Percentiles rank a stretch among this genome's conserved stretches.
phyloP scores from a whole-genome alignment of 2,888 invertebrate species.

The Agriotes lineatus region DNA sequence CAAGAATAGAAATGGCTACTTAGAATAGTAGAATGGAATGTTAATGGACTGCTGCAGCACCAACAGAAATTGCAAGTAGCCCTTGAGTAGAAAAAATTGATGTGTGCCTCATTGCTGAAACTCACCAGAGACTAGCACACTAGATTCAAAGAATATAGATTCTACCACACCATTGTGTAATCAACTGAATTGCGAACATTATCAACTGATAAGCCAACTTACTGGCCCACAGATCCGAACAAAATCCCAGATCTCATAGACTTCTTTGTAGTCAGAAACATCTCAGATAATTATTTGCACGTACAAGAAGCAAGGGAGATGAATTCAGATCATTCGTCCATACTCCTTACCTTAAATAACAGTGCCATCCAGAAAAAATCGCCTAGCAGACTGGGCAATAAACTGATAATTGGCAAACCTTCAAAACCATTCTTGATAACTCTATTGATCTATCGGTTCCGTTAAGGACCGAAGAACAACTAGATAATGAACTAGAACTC shows the following conservation, averaged over 20 bases:
- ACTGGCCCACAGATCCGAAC: no score
- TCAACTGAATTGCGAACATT: no score
- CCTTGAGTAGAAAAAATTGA: no score
- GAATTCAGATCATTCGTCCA: background rate
- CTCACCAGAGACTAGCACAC: slow-evolving; percentile 43
- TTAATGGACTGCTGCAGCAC: slow-evolving; percentile 19
- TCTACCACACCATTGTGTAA: slow-evolving; percentile 44
- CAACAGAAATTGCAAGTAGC: slow-evolving; percentile 43
- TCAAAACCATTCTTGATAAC: no score
- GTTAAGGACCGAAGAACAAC: no score
- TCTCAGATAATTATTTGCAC: background rate
- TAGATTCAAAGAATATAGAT: slow-evolving; percentile 44
- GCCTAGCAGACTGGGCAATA: no score
- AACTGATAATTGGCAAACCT: no score
- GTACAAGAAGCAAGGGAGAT: background rate
- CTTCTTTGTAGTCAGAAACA: background rate
- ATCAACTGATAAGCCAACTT: no score
- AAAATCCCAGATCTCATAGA: background rate
- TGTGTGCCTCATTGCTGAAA: slow-evolving; percentile 44
- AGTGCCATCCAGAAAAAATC: no score
- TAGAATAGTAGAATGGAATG: slow-evolving; percentile 41
- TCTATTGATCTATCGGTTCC: no score
- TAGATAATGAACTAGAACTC: no score
- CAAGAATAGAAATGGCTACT: slow-evolving; percentile 35
- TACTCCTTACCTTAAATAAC: background rate